Percentiles rank a stretch among this genome's conserved stretches.
Conservation (phyloP, 92 coral and sea anemone genomes). For the Galaxea fascicularis region DNA sequence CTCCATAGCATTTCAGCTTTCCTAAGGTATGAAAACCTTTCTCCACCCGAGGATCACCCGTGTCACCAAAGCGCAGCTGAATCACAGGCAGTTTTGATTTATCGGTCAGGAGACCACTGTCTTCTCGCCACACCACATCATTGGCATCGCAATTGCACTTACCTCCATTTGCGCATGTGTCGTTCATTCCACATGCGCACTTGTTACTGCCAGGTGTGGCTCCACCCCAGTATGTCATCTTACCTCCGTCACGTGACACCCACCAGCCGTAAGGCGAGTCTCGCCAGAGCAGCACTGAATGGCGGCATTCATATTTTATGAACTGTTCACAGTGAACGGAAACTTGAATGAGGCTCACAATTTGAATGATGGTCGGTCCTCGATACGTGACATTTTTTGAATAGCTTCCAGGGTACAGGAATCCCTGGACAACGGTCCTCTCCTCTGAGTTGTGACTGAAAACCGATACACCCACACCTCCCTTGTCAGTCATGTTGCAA, state of each 20-base stretch:
- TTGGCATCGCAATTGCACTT: constrained; percentile 82
- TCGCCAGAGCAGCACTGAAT: constrained; percentile 49
- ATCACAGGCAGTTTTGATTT: constrained; percentile 62
- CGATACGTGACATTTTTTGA: constrained; percentile 54
- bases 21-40: constrained; percentile 72
- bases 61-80: constrained; percentile 75
- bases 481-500: constrained; percentile 79
- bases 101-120: constrained; percentile 69
- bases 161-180: constrained; percentile 50
- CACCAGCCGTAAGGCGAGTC: constrained; percentile 77
- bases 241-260: constrained; percentile 85
- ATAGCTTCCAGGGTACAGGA: constrained; percentile 58
- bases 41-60: constrained; percentile 61
- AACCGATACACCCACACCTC: constrained; percentile 76
- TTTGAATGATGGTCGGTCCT: constrained; percentile 62
- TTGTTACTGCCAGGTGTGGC: constrained; percentile 68
- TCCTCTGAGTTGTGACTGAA: constrained; percentile 68
- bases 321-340: constrained; percentile 75
- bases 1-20: constrained; percentile 64
- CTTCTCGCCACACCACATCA: constrained; percentile 74
- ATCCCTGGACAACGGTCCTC: constrained; percentile 61
- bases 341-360: constrained; percentile 56
- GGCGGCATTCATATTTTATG: constrained; percentile 78
- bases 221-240: constrained; percentile 90
- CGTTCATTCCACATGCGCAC: constrained; percentile 77